A percentile compares a stretch with the other conserved stretches of the same genome.
phyloP scores from a whole-genome alignment of 2,888 invertebrate species.

The Crepidodera aurea region DNA sequence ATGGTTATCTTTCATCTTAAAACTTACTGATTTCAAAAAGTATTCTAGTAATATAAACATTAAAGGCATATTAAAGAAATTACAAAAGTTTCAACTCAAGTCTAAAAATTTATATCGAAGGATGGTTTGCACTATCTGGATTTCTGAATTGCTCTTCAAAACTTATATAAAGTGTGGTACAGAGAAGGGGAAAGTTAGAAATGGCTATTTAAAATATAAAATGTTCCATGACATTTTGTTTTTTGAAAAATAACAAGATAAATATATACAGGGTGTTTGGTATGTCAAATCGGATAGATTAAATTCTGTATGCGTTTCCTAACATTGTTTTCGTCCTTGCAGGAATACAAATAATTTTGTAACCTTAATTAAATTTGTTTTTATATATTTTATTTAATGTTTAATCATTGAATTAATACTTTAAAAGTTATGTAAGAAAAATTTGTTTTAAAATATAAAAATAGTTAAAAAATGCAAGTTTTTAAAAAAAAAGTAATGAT shows the following conservation, averaged over 20 bases:
- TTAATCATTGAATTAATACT: no score
- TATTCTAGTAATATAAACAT: no score
- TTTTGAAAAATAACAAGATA: constrained; percentile 6
- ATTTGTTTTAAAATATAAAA: no score
- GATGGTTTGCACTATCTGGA: constrained; percentile 1
- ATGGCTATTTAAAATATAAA: constrained; percentile 10
- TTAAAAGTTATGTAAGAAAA: no score
- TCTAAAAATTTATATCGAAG: constrained; percentile 8
- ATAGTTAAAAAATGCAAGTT: no score
- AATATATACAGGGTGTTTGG: background rate
- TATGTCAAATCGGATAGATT: background rate
- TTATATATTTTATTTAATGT: no score
- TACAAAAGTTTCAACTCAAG: constrained; percentile 4
- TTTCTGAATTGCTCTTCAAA: constrained; percentile 10
- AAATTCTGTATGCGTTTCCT: background rate
- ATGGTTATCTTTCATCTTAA: no score
- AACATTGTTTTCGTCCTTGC: no score
- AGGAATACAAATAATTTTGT: no score
- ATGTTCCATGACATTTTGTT: constrained; percentile 13
- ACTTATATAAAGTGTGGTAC: constrained; percentile 10
- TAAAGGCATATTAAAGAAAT: background rate
- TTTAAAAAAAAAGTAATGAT: no score
- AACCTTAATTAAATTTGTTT: no score
- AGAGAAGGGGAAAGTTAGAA: constrained; percentile 8
- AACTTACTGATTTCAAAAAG: no score